Percentiles rank a stretch among this genome's conserved stretches.
Evolutionary conservation across 1,140 invertebrate species (phyloP).

Genomic region (Bombus cullumanus): DNA sequence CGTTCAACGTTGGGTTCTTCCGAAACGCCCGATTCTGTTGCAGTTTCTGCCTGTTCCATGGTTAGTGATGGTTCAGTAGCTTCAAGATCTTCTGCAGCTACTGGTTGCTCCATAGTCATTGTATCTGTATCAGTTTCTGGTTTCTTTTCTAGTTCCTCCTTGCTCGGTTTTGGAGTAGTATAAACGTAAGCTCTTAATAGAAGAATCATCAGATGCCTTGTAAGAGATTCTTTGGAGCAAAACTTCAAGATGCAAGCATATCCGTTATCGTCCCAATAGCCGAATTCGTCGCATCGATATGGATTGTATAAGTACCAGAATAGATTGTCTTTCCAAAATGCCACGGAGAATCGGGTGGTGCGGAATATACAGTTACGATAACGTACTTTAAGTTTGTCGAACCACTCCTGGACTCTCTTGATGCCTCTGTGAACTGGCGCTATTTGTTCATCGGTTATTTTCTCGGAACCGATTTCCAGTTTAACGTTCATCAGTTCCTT

Average conservation of each 20-base stretch:
- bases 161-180: neutral
- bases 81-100: no score
- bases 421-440: conserved; percentile 52
- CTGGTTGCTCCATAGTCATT: no score
- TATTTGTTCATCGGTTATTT: conserved; percentile 34
- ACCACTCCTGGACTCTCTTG: conserved; percentile 68
- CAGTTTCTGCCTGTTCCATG: neutral
- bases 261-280: conserved; percentile 72
- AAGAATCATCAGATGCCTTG: conserved; percentile 72
- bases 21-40: no score
- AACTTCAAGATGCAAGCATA: conserved; percentile 74
- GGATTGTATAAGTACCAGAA: conserved; percentile 79
- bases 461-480: conserved; percentile 61
- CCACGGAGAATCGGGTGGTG: conserved; percentile 68
- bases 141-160: neutral
- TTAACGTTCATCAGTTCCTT: conserved; percentile 67
- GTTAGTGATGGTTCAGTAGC: neutral
- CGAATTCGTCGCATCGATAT: conserved; percentile 73
- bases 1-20: no score
- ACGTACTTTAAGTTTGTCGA: conserved; percentile 61
- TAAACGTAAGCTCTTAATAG: conserved; percentile 68
- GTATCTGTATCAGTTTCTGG: neutral
- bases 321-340: conserved; percentile 75
- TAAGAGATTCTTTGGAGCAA: conserved; percentile 68
- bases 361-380: conserved; percentile 73